These are phyloP conservation scores for Caenorhabditis imperialis DNA, from an alignment of 2,888 invertebrate genomes.

Conservation along the genomic window DNA sequence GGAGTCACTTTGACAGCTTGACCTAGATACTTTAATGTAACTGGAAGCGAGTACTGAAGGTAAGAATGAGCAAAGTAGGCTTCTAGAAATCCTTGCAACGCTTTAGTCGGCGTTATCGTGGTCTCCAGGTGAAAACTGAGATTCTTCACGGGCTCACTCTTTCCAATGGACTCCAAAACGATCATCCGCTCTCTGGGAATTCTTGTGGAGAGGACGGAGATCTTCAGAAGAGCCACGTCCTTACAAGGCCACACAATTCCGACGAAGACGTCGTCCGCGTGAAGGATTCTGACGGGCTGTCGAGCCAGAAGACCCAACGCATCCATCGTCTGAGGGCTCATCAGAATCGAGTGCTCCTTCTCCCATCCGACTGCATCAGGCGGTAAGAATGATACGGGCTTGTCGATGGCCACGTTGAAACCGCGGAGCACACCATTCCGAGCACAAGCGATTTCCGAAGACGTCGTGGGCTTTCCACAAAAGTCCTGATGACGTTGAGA, in stretches of 20 bases:
- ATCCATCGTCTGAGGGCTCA: constrained; percentile 67
- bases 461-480: constrained; percentile 17
- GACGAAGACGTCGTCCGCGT: constrained; percentile 40
- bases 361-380: constrained; percentile 63
- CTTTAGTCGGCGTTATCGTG: background rate
- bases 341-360: constrained; percentile 61
- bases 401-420: constrained; percentile 39
- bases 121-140: constrained; percentile 3
- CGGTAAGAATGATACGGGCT: constrained; percentile 35
- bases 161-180: constrained; percentile 23
- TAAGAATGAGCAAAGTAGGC: constrained; percentile 50
- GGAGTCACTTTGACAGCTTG: constrained; percentile 42
- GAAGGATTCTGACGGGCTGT: constrained; percentile 36
- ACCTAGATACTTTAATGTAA: constrained; percentile 59
- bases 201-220: constrained; percentile 15
- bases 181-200: constrained; percentile 38
- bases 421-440: constrained; percentile 26
- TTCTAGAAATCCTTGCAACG: constrained; percentile 21
- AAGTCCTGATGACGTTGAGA: constrained; percentile 42
- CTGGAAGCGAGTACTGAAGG: constrained; percentile 40
- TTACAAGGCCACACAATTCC: constrained; percentile 71
- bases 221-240: constrained; percentile 60
- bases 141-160: constrained; percentile 16
- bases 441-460: constrained; percentile 26
- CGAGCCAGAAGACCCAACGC: constrained; percentile 61